A percentile compares a stretch with the other conserved stretches of the same genome.
These are phyloP conservation scores for Spodoptera exigua DNA, from an alignment of 2,888 invertebrate genomes.

Conservation along the genomic window DNA sequence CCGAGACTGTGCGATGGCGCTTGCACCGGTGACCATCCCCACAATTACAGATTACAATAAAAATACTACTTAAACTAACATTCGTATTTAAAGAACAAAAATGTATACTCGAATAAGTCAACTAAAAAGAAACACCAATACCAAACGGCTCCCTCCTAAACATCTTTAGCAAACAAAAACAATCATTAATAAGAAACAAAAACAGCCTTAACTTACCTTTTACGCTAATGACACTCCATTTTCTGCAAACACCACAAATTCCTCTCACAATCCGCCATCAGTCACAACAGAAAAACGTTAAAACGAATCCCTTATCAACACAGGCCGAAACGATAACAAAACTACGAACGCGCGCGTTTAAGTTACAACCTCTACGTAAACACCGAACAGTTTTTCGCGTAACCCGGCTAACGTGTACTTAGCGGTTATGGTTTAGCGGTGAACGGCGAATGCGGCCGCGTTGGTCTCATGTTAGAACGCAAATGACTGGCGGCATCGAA, in stretches of 20 bases:
- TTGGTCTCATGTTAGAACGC: constrained; percentile 78
- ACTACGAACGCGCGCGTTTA: constrained; percentile 63
- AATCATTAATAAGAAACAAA: constrained; percentile 67
- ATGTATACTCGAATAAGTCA: constrained; percentile 16
- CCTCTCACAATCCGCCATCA: constrained; percentile 65
- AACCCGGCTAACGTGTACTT: constrained; percentile 63
- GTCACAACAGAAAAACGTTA: constrained; percentile 63
- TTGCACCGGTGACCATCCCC: no score
- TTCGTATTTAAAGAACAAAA: constrained; percentile 19
- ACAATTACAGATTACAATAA: no score
- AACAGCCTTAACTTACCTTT: constrained; percentile 75
- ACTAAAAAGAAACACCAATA: constrained; percentile 12
- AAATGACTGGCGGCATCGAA: constrained; percentile 75
- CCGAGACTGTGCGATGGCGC: no score
- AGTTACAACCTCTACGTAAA: constrained; percentile 59
- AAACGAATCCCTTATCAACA: constrained; percentile 68
- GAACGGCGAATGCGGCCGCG: constrained; percentile 72
- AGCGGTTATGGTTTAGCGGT: constrained; percentile 55
- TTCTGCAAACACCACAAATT: constrained; percentile 62
- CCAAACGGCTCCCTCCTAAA: constrained; percentile 12
- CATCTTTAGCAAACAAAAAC: constrained; percentile 65
- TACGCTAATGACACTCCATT: constrained; percentile 82
- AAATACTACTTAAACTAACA: no score
- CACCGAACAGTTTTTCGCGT: constrained; percentile 58
- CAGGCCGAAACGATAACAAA: constrained; percentile 61